Conservation (phyloP, 2,888 invertebrate genomes). For the Papilio gigon region DNA sequence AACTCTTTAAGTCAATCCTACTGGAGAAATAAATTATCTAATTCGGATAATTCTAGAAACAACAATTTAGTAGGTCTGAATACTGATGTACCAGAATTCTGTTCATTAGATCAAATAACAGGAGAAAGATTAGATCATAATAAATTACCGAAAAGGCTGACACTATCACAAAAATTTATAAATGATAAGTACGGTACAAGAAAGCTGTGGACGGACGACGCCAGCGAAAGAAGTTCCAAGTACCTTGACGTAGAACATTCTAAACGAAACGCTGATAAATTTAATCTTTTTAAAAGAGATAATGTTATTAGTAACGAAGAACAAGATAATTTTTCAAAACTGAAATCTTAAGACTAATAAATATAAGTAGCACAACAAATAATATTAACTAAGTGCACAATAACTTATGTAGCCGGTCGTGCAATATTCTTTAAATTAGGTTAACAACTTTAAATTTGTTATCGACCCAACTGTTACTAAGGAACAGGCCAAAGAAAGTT, state of each 20-base stretch:
- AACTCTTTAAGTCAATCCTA: constrained; percentile 79
- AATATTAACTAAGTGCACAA: constrained; percentile 31
- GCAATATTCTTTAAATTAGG: constrained; percentile 65
- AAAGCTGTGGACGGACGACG: constrained; percentile 75
- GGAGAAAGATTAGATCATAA: constrained; percentile 62
- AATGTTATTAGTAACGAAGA: constrained; percentile 63
- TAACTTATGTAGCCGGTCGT: constrained; percentile 55
- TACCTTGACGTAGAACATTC: constrained; percentile 67
- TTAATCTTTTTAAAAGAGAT: constrained; percentile 63
- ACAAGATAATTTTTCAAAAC: constrained; percentile 60
- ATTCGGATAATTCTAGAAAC: constrained; percentile 71
- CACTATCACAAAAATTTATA: constrained; percentile 78
- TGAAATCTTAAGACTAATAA: constrained; percentile 54
- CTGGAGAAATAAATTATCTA: constrained; percentile 76
- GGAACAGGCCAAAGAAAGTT: constrained; percentile 52
- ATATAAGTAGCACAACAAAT: constrained; percentile 21
- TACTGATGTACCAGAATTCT: constrained; percentile 79
- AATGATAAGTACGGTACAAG: constrained; percentile 80
- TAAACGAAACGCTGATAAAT: constrained; percentile 58
- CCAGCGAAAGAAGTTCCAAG: constrained; percentile 64
- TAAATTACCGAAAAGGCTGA: constrained; percentile 74
- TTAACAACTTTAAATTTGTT: constrained; percentile 53
- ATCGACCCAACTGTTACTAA: constrained; percentile 70
- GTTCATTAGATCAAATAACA: constrained; percentile 76
- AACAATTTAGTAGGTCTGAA: constrained; percentile 58